A percentile compares a stretch with the other conserved stretches of the same genome.
Conservation (phyloP, 23 tunicate genomes). For the Ciona savignyi region DNA sequence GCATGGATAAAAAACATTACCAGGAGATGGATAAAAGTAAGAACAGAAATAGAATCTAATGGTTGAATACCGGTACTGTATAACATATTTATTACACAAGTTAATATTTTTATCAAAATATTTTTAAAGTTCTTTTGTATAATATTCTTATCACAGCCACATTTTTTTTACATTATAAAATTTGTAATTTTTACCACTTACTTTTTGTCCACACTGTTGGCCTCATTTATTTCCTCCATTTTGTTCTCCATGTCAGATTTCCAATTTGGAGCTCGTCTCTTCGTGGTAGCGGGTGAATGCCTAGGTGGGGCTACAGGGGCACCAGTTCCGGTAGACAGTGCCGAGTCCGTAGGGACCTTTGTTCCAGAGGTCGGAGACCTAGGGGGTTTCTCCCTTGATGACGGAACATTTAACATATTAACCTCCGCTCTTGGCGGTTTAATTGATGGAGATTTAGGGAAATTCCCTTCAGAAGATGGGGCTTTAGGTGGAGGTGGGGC, state of each 20-base stretch:
- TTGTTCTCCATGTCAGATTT: constrained; percentile 39
- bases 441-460: not conserved
- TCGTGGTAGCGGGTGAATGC: not conserved
- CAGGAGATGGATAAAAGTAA: too few species aligned
- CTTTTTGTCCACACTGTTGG: constrained; percentile 41
- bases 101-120: too few species aligned
- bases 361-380: too few species aligned
- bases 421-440: not conserved
- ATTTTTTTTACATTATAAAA: too few species aligned
- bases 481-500: constrained; percentile 60
- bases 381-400: too few species aligned
- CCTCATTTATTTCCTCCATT: constrained; percentile 51
- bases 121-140: too few species aligned
- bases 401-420: too few species aligned
- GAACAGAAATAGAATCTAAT: too few species aligned
- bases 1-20: too few species aligned
- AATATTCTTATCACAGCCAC: too few species aligned
- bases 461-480: constrained; percentile 14
- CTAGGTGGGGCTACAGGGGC: not conserved
- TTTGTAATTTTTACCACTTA: constrained; percentile 19
- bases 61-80: too few species aligned
- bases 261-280: constrained; percentile 60
- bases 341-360: not conserved
- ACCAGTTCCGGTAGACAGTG: not conserved
- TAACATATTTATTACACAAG: too few species aligned